A percentile compares a stretch with the other conserved stretches of the same genome.
phyloP scores from a whole-genome alignment of 2,113 vertebrate genomes.

The Strigops habroptila region DNA sequence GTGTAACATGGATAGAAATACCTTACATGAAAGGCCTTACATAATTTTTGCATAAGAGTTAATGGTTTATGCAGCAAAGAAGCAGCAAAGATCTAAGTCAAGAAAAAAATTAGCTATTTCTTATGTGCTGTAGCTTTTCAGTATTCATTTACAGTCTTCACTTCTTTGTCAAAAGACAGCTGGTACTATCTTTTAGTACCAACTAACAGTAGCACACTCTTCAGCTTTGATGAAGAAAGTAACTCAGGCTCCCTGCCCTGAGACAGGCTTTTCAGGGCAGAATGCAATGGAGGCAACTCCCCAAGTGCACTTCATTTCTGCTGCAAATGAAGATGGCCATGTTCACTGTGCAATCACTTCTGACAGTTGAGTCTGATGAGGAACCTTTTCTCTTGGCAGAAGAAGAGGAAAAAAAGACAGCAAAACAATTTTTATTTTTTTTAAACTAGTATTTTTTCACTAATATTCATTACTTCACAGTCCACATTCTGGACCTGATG shows the following conservation, averaged over 20 bases:
- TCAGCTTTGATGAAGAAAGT: neutral
- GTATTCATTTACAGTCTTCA: neutral
- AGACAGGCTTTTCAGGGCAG: neutral
- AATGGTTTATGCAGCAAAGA: neutral
- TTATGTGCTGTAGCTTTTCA: neutral
- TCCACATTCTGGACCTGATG: neutral
- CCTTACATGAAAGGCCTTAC: neutral
- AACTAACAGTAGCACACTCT: neutral
- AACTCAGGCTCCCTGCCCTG: neutral
- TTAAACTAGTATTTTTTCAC: neutral
- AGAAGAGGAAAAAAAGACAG: neutral
- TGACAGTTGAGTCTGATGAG: neutral
- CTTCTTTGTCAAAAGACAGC: neutral
- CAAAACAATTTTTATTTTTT: neutral
- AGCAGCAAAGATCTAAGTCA: neutral
- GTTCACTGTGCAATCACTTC: neutral
- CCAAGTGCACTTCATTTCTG: neutral
- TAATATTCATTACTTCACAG: neutral
- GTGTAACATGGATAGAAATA: neutral
- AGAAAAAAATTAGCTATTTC: neutral
- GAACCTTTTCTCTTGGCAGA: neutral
- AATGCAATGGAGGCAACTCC: neutral
- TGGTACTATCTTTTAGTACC: neutral
- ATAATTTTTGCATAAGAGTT: neutral
- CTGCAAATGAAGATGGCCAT: neutral